phyloP scores from a whole-genome alignment of 2,113 vertebrate genomes.

The Tragelaphus scriptus region DNA sequence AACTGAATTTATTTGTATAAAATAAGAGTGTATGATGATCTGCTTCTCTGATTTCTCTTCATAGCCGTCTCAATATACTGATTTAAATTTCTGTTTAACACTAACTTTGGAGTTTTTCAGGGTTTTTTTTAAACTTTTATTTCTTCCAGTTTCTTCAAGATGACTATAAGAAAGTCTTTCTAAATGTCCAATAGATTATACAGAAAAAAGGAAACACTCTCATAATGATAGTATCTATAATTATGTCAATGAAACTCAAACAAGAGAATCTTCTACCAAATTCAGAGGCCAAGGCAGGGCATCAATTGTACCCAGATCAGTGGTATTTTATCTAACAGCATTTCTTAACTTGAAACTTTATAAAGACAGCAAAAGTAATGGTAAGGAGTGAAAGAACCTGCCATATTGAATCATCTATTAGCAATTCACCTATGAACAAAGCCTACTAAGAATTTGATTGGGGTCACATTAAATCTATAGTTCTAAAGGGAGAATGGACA shows the following conservation, averaged over 20 bases:
- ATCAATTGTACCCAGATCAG: too few relatives aligned
- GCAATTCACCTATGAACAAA: fast-evolving
- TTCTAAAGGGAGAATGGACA: neutral
- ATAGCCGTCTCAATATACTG: neutral
- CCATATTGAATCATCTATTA: neutral
- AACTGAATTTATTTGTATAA: neutral
- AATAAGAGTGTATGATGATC: slow-evolving; percentile 46
- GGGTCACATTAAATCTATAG: neutral
- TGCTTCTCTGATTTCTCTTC: slow-evolving; percentile 32
- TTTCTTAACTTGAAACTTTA: neutral
- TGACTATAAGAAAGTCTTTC: neutral
- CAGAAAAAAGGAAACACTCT: neutral
- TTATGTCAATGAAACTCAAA: neutral
- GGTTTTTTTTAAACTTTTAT: neutral
- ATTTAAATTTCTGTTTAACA: slow-evolving; percentile 16
- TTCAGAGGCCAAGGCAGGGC: neutral
- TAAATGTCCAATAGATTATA: neutral
- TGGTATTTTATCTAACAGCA: neutral
- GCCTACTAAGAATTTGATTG: neutral
- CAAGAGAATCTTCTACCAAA: neutral
- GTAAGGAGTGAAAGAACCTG: neutral
- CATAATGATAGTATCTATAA: neutral
- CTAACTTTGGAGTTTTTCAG: neutral
- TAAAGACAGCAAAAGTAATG: neutral
- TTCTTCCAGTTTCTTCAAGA: slow-evolving; percentile 8